Evolutionary conservation across 2,797 vertebrate genomes (phyloP), one percentile per base, ranked within the genome.

Genomic region (Graptemys geographica): DNA sequence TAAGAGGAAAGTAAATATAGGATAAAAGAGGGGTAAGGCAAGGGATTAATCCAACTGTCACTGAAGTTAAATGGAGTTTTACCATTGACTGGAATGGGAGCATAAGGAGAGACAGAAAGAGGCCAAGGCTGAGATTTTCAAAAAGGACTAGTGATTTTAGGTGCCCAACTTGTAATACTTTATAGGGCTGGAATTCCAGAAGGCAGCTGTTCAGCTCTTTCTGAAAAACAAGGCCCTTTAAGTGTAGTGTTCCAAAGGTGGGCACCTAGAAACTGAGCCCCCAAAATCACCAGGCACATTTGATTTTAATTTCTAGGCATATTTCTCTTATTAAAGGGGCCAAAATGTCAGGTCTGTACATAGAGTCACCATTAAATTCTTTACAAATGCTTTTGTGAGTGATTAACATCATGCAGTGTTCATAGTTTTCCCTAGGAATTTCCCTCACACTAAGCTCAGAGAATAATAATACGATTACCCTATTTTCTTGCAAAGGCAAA

Each of bases 391-490:
- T 23, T 79, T 41, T 62, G 7, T 23, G 57, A 25, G 13, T 13
- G 10, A 16, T 47, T 86, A 79, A 41, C 44, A 57, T 78, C 13
- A 16, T 4, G 69, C 18, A 51, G 37, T 0, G 0, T 3, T 80
- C n/a, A 6, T 19, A 4, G 9, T 1, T 0, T 7, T 33, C 15
- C 1, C 5, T 41, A 11, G 23, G 19, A 23, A 72, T 72, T 41
- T 55, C 55, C 59, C 37, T 72, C 21, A 69, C 65, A 11, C n/a
- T 11, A 21, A 37, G 13, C 19, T 37, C 37, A 11, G n/a, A 37
- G 19, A 72, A 3, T 56, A 87, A 2, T 8, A n/a, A 83, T 0
- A 0, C 5, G 8, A 2, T 5, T 81, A 47, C 53, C 90, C 53
- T 47, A 88, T 74, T 47, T 28, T 65, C 41, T 3, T 88, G 51